phyloP scores from a whole-genome alignment of 2,797 vertebrate genomes.

The Megalops cyprinoides region DNA sequence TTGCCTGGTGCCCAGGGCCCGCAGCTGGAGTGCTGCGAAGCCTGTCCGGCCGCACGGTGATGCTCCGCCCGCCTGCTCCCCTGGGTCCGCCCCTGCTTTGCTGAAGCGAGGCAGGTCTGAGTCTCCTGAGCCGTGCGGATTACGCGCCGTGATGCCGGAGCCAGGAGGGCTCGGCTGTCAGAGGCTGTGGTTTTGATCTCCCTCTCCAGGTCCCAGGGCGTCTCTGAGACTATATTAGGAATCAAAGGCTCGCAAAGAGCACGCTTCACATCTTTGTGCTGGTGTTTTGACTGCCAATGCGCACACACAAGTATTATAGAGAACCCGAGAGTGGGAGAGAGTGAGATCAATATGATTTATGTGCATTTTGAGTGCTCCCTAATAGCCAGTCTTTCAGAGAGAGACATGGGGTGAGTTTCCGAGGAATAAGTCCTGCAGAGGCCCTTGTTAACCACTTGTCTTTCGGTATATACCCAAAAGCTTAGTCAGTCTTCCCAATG shows the following conservation, averaged over 20 bases:
- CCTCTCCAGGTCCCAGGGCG: not conserved
- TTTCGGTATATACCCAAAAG: not conserved
- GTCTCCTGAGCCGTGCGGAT: not conserved
- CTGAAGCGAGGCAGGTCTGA: not conserved
- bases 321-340: not conserved
- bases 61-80: too few species aligned
- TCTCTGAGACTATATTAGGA: constrained; percentile 16
- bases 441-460: not conserved
- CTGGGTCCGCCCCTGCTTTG: too few species aligned
- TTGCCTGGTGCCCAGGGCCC: not conserved
- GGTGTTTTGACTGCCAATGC: not conserved
- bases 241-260: not conserved
- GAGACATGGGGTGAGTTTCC: too few species aligned
- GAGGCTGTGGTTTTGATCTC: not conserved
- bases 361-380: too few species aligned
- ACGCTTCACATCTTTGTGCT: not conserved
- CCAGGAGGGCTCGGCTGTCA: not conserved
- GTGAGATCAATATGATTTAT: too few species aligned
- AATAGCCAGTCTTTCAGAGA: too few species aligned
- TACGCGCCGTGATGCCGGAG: not conserved
- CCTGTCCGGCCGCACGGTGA: not conserved
- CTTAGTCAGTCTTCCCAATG: not conserved
- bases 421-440: too few species aligned
- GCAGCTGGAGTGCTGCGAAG: not conserved
- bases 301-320: not conserved